phyloP scores from a whole-genome alignment of 1,140 invertebrate species.

The Grapholita molesta region DNA sequence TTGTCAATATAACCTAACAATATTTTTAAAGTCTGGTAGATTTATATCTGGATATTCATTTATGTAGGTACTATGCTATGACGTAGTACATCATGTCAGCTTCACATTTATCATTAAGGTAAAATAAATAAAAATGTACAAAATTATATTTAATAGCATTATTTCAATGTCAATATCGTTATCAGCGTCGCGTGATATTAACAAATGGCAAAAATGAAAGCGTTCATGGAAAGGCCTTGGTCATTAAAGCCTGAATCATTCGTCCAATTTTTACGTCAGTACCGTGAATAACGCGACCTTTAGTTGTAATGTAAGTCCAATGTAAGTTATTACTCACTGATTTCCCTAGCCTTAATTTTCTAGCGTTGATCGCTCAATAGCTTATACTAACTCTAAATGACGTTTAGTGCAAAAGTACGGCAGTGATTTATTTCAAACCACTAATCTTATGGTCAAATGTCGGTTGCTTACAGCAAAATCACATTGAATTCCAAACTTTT shows the following conservation, averaged over 20 bases:
- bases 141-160: slow-evolving; percentile 4
- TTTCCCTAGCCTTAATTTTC: not conserved
- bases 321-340: not conserved
- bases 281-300: slow-evolving; percentile 45
- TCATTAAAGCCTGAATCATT: slow-evolving; percentile 43
- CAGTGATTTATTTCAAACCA: not conserved
- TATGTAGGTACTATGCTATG: not conserved
- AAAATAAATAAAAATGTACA: not conserved
- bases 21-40: too few species aligned
- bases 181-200: slow-evolving; percentile 13
- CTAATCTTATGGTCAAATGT: slow-evolving; percentile 2
- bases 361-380: not conserved
- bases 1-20: too few species aligned
- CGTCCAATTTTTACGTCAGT: slow-evolving; percentile 36
- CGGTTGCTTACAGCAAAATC: not conserved
- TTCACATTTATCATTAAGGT: not conserved
- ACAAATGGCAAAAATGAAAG: not conserved
- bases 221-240: slow-evolving; percentile 31
- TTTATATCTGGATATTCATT: too few species aligned
- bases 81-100: not conserved
- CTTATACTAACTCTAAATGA: not conserved
- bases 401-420: not conserved
- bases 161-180: not conserved
- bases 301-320: slow-evolving; percentile 17
- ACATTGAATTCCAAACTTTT: slow-evolving; percentile 6